phyloP scores from a whole-genome alignment of 2,113 vertebrate genomes.

The Anarrhichthys ocellatus region DNA sequence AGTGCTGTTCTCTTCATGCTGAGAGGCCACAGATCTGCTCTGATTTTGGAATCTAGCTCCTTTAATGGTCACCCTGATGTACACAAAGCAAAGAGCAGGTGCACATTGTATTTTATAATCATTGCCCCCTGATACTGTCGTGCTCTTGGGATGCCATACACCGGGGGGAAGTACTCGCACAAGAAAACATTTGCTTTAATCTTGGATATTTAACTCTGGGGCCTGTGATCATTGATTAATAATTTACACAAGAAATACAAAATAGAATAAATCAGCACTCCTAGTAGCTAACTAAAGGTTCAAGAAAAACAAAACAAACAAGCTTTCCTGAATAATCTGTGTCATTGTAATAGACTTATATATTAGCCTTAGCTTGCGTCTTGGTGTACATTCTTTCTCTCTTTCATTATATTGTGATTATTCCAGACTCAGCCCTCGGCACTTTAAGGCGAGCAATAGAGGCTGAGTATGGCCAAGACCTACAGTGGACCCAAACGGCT shows the following conservation, averaged over 20 bases:
- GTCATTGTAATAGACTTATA: neutral
- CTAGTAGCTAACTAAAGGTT: neutral
- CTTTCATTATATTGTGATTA: neutral
- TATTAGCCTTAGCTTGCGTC: neutral
- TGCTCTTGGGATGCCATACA: neutral
- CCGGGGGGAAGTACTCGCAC: neutral
- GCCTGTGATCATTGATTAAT: neutral
- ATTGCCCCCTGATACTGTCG: neutral
- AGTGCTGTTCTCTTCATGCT: no score
- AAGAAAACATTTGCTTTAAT: neutral
- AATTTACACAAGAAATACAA: neutral
- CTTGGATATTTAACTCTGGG: neutral
- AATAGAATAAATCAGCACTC: neutral
- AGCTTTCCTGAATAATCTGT: neutral
- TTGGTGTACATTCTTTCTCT: neutral
- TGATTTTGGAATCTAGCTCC: neutral
- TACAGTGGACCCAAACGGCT: neutral
- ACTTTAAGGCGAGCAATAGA: slow-evolving; percentile 3
- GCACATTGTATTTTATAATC: neutral
- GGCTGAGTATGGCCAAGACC: neutral
- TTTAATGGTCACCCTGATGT: neutral
- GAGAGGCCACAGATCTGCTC: no score
- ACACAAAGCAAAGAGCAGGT: slow-evolving; percentile 3
- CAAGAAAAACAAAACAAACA: neutral
- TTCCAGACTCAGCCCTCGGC: no score